phyloP scores from a whole-genome alignment of 2,888 invertebrate genomes.

The Leptopilina syphax region DNA sequence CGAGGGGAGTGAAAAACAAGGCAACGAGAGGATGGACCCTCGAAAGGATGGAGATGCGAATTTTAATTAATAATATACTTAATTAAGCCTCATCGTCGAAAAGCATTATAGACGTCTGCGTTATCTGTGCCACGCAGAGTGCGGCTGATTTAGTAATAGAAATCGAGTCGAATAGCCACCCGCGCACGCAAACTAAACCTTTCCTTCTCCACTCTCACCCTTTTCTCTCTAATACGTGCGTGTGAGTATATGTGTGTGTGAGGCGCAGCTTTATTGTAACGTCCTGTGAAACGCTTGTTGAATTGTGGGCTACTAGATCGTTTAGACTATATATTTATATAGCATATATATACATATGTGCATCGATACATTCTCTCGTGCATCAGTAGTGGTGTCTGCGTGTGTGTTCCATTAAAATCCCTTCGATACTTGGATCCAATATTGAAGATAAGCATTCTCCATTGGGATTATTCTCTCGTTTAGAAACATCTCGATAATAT shows the following conservation, averaged over 20 bases:
- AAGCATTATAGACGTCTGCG: conserved; percentile 60
- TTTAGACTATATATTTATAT: not conserved
- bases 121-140: conserved; percentile 66
- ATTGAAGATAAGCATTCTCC: conserved; percentile 52
- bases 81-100: conserved; percentile 68
- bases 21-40: not conserved
- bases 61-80: conserved; percentile 73
- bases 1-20: no score
- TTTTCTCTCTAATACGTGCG: no score
- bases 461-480: conserved; percentile 57
- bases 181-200: conserved; percentile 60
- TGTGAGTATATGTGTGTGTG: not conserved
- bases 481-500: conserved; percentile 61
- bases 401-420: conserved; percentile 56
- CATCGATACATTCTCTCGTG: not conserved
- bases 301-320: conserved; percentile 29
- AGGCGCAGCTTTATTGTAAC: conserved; percentile 62
- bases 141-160: conserved; percentile 67
- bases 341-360: not conserved
- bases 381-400: not conserved
- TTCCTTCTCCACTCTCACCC: conserved; percentile 45
- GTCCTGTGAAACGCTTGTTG: conserved; percentile 42
- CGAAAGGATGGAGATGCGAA: conserved; percentile 53
- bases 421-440: conserved; percentile 51
- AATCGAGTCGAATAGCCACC: conserved; percentile 65